These are phyloP conservation scores for Hemibagrus guttatus DNA, from an alignment of 2,797 vertebrate genomes.

Conservation along the genomic window DNA sequence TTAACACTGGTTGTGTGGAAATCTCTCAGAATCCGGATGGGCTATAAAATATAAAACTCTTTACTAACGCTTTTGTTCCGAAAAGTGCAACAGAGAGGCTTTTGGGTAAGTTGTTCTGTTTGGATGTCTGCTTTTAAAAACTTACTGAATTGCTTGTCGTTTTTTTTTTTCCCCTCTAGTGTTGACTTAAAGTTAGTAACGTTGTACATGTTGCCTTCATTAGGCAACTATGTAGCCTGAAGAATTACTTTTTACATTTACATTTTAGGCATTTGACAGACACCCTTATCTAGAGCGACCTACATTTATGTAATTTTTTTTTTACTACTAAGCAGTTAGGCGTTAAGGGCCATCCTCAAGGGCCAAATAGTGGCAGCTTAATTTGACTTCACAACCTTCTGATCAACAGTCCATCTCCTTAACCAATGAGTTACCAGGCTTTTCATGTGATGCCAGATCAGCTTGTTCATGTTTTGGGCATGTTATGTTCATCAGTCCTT, in stretches of 20 bases:
- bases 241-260: not conserved
- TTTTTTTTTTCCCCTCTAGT: not conserved
- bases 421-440: too few species aligned
- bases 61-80: not conserved
- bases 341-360: too few species aligned
- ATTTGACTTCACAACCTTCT: too few species aligned
- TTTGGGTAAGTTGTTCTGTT: slow-evolving; percentile 8
- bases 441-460: not conserved
- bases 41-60: not conserved
- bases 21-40: not conserved
- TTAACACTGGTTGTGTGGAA: not conserved
- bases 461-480: not conserved
- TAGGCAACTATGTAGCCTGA: not conserved
- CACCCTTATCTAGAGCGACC: too few species aligned
- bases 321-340: too few species aligned
- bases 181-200: not conserved
- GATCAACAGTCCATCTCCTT: too few species aligned
- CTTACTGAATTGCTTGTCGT: not conserved
- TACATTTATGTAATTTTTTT: too few species aligned
- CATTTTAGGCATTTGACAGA: too few species aligned
- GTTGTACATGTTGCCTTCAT: not conserved
- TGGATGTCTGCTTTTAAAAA: not conserved
- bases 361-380: too few species aligned
- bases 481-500: too few species aligned
- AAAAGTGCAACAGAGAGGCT: not conserved